Conservation (phyloP, 2,113 vertebrate genomes). For the Nematolebias whitei region DNA sequence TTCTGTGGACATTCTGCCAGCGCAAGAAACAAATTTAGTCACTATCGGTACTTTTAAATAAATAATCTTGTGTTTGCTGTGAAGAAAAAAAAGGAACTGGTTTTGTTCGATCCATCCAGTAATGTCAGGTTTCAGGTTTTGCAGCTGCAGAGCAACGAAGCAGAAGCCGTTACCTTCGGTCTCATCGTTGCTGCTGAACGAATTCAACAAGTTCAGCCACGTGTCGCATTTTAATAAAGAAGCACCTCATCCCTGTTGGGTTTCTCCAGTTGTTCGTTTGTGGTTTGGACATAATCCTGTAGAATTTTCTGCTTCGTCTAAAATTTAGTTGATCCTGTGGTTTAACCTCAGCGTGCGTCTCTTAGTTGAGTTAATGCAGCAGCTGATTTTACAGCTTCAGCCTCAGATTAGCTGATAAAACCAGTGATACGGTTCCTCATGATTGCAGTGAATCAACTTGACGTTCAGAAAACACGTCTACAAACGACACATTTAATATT, state of each 20-base stretch:
- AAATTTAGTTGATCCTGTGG: no score
- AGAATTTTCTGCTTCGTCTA: no score
- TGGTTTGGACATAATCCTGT: no score
- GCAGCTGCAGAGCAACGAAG: neutral
- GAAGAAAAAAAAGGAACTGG: neutral
- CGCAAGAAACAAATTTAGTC: neutral
- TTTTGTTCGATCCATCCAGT: conserved; percentile 1
- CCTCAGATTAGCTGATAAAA: no score
- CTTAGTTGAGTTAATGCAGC: no score
- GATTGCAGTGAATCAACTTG: no score
- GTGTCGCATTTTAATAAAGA: conserved; percentile 12
- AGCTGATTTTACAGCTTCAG: no score
- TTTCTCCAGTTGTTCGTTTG: neutral
- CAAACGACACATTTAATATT: no score
- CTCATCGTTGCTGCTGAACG: no score
- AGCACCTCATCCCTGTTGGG: neutral
- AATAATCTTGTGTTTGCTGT: neutral
- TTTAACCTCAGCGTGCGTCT: no score
- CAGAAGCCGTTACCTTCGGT: neutral
- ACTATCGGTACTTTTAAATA: neutral
- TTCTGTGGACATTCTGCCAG: neutral
- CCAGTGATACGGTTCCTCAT: no score
- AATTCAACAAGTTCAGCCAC: conserved; percentile 25
- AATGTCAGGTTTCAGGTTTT: conserved; percentile 1
- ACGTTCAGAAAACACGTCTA: no score